phyloP scores from a whole-genome alignment of 2,113 vertebrate genomes.

The Aptenodytes patagonicus region DNA sequence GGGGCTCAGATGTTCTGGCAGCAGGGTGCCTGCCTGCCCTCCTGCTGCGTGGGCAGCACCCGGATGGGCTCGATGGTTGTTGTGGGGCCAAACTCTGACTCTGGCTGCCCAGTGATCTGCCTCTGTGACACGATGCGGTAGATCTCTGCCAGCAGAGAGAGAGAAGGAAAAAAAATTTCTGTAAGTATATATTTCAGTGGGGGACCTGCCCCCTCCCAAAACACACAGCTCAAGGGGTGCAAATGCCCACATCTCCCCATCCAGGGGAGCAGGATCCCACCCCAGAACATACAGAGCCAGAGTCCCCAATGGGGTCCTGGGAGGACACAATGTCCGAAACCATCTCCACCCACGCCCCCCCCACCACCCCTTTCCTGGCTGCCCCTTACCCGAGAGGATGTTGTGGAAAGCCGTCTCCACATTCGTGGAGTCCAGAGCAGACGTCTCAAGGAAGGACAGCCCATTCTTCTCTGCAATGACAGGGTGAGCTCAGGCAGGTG shows the following conservation, averaged over 20 bases:
- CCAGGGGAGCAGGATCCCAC: background rate
- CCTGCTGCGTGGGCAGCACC: conserved; percentile 85
- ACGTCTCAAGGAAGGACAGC: conserved; percentile 84
- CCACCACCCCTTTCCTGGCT: no score
- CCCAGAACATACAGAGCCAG: background rate
- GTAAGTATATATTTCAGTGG: accelerated
- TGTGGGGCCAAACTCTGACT: conserved; percentile 78
- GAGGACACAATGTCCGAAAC: accelerated
- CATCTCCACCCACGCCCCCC: background rate
- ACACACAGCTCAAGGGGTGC: background rate
- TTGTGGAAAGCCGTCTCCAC: conserved; percentile 85
- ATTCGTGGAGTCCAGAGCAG: conserved; percentile 85
- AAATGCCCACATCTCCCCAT: background rate
- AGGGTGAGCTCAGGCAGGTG: accelerated
- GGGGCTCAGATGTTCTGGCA: conserved; percentile 85
- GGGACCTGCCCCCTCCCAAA: background rate
- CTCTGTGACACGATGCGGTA: conserved; percentile 86
- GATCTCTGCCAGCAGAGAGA: conserved; percentile 76
- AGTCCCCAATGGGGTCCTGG: accelerated
- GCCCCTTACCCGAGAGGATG: conserved; percentile 76
- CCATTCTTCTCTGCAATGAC: conserved; percentile 77
- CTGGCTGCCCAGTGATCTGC: conserved; percentile 78
- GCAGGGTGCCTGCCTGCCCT: conserved; percentile 73
- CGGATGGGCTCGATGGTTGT: conserved; percentile 85
- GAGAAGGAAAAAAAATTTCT: no score